phyloP scores from a whole-genome alignment of 2,888 invertebrate species.

The Cheilosia scutellata region DNA sequence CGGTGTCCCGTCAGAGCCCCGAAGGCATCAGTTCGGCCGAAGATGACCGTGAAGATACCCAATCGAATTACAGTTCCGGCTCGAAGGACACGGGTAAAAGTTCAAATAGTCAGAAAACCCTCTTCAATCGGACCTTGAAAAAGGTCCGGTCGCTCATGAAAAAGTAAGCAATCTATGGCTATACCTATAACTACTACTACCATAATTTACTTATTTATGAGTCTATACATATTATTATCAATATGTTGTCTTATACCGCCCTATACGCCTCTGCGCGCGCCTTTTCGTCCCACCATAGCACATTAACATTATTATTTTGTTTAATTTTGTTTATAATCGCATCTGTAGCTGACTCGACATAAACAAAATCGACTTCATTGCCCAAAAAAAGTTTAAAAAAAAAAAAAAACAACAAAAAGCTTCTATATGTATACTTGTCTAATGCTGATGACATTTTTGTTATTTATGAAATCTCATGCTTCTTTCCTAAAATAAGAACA shows the following conservation, averaged over 20 bases:
- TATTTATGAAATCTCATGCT: conserved; percentile 41
- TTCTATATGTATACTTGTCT: conserved; percentile 35
- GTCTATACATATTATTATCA: conserved; percentile 32
- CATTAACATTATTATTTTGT: conserved; percentile 58
- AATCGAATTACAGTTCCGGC: conserved; percentile 78
- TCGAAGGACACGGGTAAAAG: conserved; percentile 76
- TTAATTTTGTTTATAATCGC: conserved; percentile 31
- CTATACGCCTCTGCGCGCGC: conserved; percentile 57
- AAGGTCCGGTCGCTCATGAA: conserved; percentile 91
- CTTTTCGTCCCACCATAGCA: conserved; percentile 65
- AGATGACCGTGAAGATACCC: conserved; percentile 82
- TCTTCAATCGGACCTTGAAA: conserved; percentile 93
- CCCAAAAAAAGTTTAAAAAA: conserved; percentile 22
- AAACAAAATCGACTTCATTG: conserved; percentile 27
- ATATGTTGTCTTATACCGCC: conserved; percentile 71
- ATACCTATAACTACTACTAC: conserved; percentile 65
- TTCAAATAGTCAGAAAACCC: conserved; percentile 86
- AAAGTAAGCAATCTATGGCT: conserved; percentile 83
- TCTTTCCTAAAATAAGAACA: conserved; percentile 28
- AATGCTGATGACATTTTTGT: conserved; percentile 43
- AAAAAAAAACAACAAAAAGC: conserved; percentile 1
- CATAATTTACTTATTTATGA: conserved; percentile 51
- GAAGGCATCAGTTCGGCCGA: conserved; percentile 84
- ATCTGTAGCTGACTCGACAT: conserved; percentile 33
- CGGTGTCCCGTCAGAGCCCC: conserved; percentile 81